Percentiles rank a stretch among this genome's conserved stretches.
These are phyloP conservation scores for Argyresthia albistria DNA, from an alignment of 2,888 invertebrate genomes.

Conservation along the genomic window DNA sequence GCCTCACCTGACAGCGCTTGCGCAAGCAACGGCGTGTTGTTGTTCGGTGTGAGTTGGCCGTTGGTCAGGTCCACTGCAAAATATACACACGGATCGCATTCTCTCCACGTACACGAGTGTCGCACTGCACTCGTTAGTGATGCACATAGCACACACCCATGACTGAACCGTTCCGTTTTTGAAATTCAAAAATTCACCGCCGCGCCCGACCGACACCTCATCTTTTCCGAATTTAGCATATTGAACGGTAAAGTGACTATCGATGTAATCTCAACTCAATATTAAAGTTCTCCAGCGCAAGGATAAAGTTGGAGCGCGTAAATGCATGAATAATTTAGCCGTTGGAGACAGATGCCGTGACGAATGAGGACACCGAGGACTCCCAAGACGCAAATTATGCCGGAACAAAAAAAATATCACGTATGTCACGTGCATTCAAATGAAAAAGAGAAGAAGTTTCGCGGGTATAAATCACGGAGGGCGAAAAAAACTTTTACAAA, in stretches of 20 bases:
- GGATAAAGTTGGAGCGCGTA: constrained; percentile 57
- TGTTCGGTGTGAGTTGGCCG: constrained; percentile 96
- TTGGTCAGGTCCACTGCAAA: constrained; percentile 95
- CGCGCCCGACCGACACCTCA: constrained; percentile 26
- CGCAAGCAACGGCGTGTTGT: constrained; percentile 95
- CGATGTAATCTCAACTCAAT: constrained; percentile 55
- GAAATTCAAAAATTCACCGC: constrained; percentile 24
- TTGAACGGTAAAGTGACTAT: constrained; percentile 54
- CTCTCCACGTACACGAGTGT: constrained; percentile 55
- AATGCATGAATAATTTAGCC: constrained; percentile 68
- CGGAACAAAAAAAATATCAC: constrained; percentile 67
- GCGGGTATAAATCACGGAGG: constrained; percentile 70
- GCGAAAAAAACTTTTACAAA: constrained; percentile 71
- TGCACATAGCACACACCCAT: constrained; percentile 49
- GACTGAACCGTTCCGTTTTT: constrained; percentile 62
- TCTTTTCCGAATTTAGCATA: constrained; percentile 44
- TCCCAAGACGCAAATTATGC: constrained; percentile 55
- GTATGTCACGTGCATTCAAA: constrained; percentile 72
- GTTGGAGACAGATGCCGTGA: constrained; percentile 58
- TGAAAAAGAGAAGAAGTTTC: constrained; percentile 71
- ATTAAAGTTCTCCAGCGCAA: constrained; percentile 41
- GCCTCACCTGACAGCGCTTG: constrained; percentile 94
- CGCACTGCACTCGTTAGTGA: constrained; percentile 45
- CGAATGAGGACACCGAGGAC: constrained; percentile 53
- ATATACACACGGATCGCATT: constrained; percentile 77